A percentile compares a stretch with the other conserved stretches of the same genome.
These are phyloP conservation scores for Anadara kagoshimensis DNA, from an alignment of 1,140 invertebrate species.

Conservation along the genomic window DNA sequence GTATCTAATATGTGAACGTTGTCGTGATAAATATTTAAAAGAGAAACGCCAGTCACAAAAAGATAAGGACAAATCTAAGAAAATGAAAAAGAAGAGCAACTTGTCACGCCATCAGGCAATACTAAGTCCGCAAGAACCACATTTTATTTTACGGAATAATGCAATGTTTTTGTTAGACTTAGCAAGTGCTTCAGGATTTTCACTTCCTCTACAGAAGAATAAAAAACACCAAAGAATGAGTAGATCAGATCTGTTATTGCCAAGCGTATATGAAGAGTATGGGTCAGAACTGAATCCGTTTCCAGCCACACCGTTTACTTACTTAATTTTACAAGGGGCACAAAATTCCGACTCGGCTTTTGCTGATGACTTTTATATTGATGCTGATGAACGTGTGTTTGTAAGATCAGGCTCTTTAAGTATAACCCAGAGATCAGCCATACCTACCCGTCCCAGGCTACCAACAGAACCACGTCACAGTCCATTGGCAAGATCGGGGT, in stretches of 20 bases:
- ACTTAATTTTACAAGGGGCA: slow-evolving; percentile 63
- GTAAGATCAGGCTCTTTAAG: slow-evolving; percentile 67
- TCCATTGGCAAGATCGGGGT: slow-evolving; percentile 67
- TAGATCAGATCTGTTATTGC: slow-evolving; percentile 75
- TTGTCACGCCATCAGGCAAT: slow-evolving; percentile 59
- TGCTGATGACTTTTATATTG: slow-evolving; percentile 70
- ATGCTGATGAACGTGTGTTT: slow-evolving; percentile 67
- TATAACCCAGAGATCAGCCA: slow-evolving; percentile 40
- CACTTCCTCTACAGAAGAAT: slow-evolving; percentile 60
- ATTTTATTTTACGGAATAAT: slow-evolving; percentile 92
- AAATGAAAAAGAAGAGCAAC: slow-evolving; percentile 68
- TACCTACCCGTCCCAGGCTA: slow-evolving; percentile 58
- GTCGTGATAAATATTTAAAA: slow-evolving; percentile 87
- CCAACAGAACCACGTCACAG: slow-evolving; percentile 68
- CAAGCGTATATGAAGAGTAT: slow-evolving; percentile 66
- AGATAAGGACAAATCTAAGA: slow-evolving; percentile 71
- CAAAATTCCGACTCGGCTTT: slow-evolving; percentile 70
- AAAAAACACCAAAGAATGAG: slow-evolving; percentile 74
- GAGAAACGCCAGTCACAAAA: slow-evolving; percentile 74
- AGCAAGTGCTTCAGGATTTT: slow-evolving; percentile 80
- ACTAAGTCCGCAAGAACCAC: slow-evolving; percentile 78
- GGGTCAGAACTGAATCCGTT: slow-evolving; percentile 67
- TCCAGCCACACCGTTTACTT: slow-evolving; percentile 68
- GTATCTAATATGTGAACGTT: slow-evolving; percentile 93
- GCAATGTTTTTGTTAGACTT: slow-evolving; percentile 95